Evolutionary conservation across 2,797 vertebrate species (phyloP).

Genomic region (Pangasius djambal): DNA sequence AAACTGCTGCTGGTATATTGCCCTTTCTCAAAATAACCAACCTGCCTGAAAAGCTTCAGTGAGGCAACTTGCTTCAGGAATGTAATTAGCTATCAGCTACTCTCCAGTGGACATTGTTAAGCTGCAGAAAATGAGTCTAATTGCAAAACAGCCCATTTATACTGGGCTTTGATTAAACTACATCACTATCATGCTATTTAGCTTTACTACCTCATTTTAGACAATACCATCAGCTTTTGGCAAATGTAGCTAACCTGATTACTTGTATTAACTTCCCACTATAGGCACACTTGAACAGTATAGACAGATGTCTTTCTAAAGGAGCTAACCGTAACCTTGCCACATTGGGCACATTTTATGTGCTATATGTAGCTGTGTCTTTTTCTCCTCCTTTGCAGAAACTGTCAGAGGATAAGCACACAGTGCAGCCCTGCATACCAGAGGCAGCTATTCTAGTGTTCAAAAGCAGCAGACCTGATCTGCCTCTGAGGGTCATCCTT

Average conservation of each 20-base stretch:
- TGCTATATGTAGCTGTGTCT: background rate
- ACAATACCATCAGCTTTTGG: background rate
- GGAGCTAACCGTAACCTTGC: background rate
- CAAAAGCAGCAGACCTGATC: slow-evolving; percentile 83
- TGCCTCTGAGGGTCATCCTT: slow-evolving; percentile 89
- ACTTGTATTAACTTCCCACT: background rate
- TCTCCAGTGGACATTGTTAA: slow-evolving; percentile 14
- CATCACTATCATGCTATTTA: background rate
- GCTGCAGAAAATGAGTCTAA: slow-evolving; percentile 4
- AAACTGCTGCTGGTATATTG: slow-evolving; percentile 17
- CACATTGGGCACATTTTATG: background rate
- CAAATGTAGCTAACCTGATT: background rate
- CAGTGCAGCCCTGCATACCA: slow-evolving; percentile 82
- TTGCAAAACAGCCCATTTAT: slow-evolving; percentile 23
- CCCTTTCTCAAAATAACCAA: slow-evolving; percentile 23
- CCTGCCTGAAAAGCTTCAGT: slow-evolving; percentile 25
- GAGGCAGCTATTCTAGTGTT: slow-evolving; percentile 87
- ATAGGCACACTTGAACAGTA: background rate
- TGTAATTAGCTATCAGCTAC: slow-evolving; percentile 31
- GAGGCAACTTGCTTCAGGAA: slow-evolving; percentile 11
- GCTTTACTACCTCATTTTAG: background rate
- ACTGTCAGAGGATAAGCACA: slow-evolving; percentile 87
- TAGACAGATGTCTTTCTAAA: background rate
- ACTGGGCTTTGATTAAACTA: background rate
- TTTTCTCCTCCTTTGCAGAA: slow-evolving; percentile 77